Conservation (phyloP, 2,888 invertebrate species). For the Cancer borealis region DNA sequence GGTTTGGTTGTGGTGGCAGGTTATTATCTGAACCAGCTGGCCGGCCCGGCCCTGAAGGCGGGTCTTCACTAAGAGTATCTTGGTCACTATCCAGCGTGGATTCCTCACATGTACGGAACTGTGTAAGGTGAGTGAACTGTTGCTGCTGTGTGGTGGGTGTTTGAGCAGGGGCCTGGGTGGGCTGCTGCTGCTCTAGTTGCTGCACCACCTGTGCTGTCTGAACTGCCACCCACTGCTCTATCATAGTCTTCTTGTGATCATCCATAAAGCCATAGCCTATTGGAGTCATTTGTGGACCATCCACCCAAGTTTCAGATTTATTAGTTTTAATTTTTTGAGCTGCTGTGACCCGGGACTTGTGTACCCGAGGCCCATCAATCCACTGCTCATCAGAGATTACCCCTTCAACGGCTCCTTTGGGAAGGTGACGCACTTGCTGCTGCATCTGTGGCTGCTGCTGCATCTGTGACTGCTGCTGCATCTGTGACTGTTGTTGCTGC, state of each 20-base stretch:
- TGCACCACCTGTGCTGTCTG: slow-evolving; percentile 83
- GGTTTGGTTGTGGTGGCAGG: slow-evolving; percentile 70
- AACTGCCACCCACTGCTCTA: slow-evolving; percentile 94
- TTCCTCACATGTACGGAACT: slow-evolving; percentile 76
- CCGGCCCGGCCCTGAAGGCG: slow-evolving; percentile 67
- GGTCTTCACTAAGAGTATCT: slow-evolving; percentile 77
- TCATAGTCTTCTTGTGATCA: slow-evolving; percentile 95
- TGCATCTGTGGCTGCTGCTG: slow-evolving; percentile 61
- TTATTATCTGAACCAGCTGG: slow-evolving; percentile 59
- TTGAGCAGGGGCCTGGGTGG: slow-evolving; percentile 78
- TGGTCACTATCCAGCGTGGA: slow-evolving; percentile 76
- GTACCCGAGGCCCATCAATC: slow-evolving; percentile 96
- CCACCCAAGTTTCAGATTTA: slow-evolving; percentile 93
- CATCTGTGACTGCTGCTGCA: slow-evolving; percentile 64
- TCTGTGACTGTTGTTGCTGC: slow-evolving; percentile 46
- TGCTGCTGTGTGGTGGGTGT: slow-evolving; percentile 80
- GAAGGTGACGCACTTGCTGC: slow-evolving; percentile 53
- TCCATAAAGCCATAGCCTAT: slow-evolving; percentile 93
- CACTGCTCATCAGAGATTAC: slow-evolving; percentile 89
- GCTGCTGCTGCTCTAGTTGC: slow-evolving; percentile 79
- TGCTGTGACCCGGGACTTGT: slow-evolving; percentile 82
- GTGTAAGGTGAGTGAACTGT: slow-evolving; percentile 79
- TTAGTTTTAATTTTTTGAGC: slow-evolving; percentile 85
- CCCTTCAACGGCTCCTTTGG: slow-evolving; percentile 57
- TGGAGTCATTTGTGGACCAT: slow-evolving; percentile 85